Conservation (phyloP, 92 coral and sea anemone genomes). For the Zoanthus solanderi region DNA sequence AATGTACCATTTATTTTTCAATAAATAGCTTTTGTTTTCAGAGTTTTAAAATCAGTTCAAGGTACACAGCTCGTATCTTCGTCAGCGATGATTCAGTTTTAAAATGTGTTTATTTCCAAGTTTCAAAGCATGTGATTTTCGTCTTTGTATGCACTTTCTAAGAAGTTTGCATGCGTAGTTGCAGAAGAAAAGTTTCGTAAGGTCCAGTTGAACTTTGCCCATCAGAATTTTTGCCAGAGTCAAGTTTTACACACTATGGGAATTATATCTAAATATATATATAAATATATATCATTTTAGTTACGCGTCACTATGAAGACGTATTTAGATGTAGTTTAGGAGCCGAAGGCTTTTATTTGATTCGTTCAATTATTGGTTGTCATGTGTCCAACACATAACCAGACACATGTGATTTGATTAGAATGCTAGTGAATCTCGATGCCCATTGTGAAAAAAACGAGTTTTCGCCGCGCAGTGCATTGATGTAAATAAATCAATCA, state of each 20-base stretch:
- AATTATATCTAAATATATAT: neutral
- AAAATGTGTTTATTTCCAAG: too few relatives aligned
- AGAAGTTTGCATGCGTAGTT: neutral
- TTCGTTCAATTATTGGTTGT: neutral
- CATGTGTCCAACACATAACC: conserved; percentile 33
- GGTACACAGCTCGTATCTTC: too few relatives aligned
- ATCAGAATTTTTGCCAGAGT: conserved; percentile 7
- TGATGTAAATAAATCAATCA: neutral
- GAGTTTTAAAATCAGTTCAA: too few relatives aligned
- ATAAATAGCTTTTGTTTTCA: too few relatives aligned
- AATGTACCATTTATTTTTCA: too few relatives aligned
- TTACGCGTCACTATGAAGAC: conserved; percentile 27
- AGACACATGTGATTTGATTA: conserved; percentile 4
- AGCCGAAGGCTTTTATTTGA: conserved; percentile 29
- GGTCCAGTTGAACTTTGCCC: neutral
- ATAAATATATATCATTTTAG: conserved; percentile 30
- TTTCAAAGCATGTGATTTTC: too few relatives aligned
- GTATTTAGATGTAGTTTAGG: conserved; percentile 22
- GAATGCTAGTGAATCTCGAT: neutral
- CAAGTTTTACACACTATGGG: neutral
- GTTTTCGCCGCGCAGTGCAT: neutral
- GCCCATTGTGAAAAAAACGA: neutral
- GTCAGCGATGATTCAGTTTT: too few relatives aligned
- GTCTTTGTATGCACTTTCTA: neutral
- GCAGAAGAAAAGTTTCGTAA: neutral